Evolutionary conservation across 2,797 vertebrate genomes (phyloP).

Genomic region (Neosilurus hyrtlii): DNA sequence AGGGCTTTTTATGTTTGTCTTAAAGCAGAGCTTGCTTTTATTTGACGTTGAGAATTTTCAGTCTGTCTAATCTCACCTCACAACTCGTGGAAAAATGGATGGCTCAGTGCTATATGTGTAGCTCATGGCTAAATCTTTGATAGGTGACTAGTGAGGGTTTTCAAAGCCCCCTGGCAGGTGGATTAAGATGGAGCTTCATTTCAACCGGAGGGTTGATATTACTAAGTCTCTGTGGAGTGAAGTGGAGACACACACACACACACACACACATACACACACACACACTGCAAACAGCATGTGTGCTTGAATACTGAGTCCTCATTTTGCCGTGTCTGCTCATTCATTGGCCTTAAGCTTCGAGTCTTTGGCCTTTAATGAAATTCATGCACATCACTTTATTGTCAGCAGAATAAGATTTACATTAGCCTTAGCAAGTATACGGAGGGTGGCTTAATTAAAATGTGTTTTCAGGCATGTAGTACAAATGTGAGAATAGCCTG

Average conservation of each 20-base stretch:
- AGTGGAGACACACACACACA: not conserved
- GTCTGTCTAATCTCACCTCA: slow-evolving; percentile 15
- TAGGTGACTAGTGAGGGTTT: slow-evolving; percentile 60
- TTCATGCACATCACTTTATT: slow-evolving; percentile 8
- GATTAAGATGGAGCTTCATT: slow-evolving; percentile 63
- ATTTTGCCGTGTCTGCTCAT: not conserved
- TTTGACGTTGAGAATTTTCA: not conserved
- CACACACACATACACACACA: not conserved
- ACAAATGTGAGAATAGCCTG: slow-evolving; percentile 2
- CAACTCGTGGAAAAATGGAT: slow-evolving; percentile 23
- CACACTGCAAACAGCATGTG: not conserved
- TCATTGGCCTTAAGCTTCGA: not conserved
- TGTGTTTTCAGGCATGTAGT: slow-evolving; percentile 22
- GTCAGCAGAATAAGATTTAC: slow-evolving; percentile 11
- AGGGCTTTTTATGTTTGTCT: not conserved
- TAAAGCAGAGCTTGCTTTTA: not conserved
- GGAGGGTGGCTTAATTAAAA: not conserved
- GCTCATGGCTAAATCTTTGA: slow-evolving; percentile 55
- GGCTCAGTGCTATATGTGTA: slow-evolving; percentile 42
- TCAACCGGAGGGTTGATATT: slow-evolving; percentile 60
- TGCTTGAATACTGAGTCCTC: not conserved
- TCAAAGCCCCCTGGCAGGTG: slow-evolving; percentile 58
- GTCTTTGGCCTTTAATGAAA: not conserved
- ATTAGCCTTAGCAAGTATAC: slow-evolving; percentile 21
- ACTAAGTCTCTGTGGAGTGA: slow-evolving; percentile 20